Evolutionary conservation across 2,888 invertebrate genomes (phyloP).

Genomic region (Cecidostiba fungosa): DNA sequence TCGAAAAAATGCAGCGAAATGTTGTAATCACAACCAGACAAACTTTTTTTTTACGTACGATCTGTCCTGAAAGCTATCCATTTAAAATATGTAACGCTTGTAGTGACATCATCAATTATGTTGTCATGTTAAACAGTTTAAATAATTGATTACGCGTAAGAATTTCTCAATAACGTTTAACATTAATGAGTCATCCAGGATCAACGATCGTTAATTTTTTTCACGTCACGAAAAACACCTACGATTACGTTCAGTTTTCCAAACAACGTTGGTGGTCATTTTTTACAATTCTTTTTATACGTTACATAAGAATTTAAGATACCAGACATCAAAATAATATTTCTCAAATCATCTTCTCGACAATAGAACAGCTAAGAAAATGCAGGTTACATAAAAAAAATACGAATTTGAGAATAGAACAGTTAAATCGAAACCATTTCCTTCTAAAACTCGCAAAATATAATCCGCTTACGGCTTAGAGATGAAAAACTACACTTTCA

Average conservation of each 20-base stretch:
- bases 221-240: background rate
- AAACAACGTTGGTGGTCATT: background rate
- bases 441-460: background rate
- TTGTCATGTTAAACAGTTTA: background rate
- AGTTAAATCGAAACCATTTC: background rate
- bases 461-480: background rate
- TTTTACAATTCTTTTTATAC: background rate
- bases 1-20: background rate
- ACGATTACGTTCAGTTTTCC: background rate
- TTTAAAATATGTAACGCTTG: background rate
- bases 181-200: background rate
- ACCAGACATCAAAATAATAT: too few species aligned
- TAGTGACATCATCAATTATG: background rate
- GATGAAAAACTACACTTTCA: background rate
- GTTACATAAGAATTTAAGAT: background rate
- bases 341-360: too few species aligned
- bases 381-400: too few species aligned
- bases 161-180: slow-evolving; percentile 1
- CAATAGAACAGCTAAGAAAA: too few species aligned
- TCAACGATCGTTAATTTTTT: background rate
- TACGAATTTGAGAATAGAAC: background rate
- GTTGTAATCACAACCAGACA: background rate
- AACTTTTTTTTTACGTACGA: background rate
- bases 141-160: background rate
- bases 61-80: background rate